Evolutionary conservation across 2,888 invertebrate species (phyloP), one percentile per base, ranked within the genome.

Genomic region (Erebia aethiops): DNA sequence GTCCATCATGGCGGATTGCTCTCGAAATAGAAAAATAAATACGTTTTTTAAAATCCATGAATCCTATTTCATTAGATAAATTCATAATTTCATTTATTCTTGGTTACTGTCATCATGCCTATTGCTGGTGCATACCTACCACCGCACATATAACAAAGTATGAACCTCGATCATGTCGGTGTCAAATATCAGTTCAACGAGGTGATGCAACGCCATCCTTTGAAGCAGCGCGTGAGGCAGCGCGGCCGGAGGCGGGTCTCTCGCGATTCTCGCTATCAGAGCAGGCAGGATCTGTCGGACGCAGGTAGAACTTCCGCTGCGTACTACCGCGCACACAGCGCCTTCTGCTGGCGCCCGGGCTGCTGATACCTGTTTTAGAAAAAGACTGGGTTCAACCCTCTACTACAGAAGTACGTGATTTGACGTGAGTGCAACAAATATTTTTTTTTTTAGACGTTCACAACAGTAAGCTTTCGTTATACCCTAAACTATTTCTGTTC

Each of bases 161-260:
- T 61, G 18, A 58, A 92, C 92, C 73, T 85, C 87, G 75, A 90
- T 87, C 83, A 92, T 86, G 21, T 79, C 79, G 0, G 87, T 88
- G 71, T 92, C 92, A 77, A 93, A 92, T 52, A 93, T 86, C 1
- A 93, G 82, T 70, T 92, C 92, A 0, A 92, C 86, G 1, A 93
- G 80, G 57, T 92, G 89, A 68, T 92, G 92, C 69, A 93, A 70
- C 0, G 92, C 88, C 8, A 92, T 82, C 46, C 90, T 76, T 73
- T 92, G 92, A 71, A 93, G 79, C 69, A 93, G 74, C 0, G 93
- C 93, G 66, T 93, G 91, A 0, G 94, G 91, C 57, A 94, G 79
- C 13, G 94, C 94, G 1, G 90, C 89, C 0, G 95, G 94, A 0
- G 92, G 85, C 0, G 94, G 92, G 68, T 94, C 92, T 61, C 91